Evolutionary conservation across 1,140 invertebrate genomes (phyloP), one percentile per base, ranked within the genome.

Genomic region (Ips typographus): DNA sequence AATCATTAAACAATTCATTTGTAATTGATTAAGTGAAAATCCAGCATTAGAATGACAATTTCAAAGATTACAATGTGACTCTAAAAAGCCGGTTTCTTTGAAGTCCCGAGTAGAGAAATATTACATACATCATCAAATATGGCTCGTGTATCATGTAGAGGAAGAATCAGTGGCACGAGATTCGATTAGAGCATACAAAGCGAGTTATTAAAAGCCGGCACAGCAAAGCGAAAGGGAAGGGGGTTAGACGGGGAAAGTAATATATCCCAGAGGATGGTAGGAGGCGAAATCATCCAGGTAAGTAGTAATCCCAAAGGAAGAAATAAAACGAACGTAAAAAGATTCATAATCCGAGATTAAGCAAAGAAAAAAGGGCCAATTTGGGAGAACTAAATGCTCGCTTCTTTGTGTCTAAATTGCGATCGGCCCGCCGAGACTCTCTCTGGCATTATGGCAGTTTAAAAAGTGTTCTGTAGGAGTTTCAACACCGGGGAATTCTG

Each of bases 341-440:
- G 76, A 78, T 77, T 77, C 76, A 77, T 78, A 77, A 78, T 77
- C 74, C 66, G 60, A 76, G 77, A 77, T 78, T 77, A 78, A 76
- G 64, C 60, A 73, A 73, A 74, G 73, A 75, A 77, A 72, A 76
- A 78, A 77, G 73, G 75, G 73, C 72, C 75, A 55, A 76, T 77
- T 78, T 76, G 72, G 74, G 75, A 73, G 73, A 73, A 77, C 73
- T 75, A 75, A 78, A 75, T 71, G 75, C 71, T 74, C 56, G 43
- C 58, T 71, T 74, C 77, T 78, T 78, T 77, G 74, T 78, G 74
- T 75, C 63, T 65, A 72, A 76, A 76, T 75, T 75, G 71, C 73
- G 76, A 77, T 78, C 73, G 77, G 70, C 62, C 77, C 75, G 58
- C 63, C 61, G 76, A 77, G 77, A 77, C 76, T 73, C 60, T 60